Evolutionary conservation across 2,888 invertebrate species (phyloP), one percentile per base, ranked within the genome.

Genomic region (Pecten maximus): DNA sequence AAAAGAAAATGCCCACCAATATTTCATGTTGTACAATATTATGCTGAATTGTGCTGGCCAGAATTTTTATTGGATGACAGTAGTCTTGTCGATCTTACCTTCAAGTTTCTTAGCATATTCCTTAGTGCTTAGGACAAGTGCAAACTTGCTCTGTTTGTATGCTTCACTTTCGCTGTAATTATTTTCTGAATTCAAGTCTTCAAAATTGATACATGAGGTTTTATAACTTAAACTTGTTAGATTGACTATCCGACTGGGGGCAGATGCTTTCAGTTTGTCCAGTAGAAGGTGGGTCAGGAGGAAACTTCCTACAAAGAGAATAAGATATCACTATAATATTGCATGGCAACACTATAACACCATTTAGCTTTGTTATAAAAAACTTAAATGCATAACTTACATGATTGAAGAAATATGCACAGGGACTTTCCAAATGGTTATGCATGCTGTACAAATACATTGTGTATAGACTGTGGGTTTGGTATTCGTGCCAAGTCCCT

Each of bases 61-160:
- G n/a, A n/a, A n/a, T n/a, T n/a, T n/a, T n/a, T n/a, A n/a, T n/a
- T n/a, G n/a, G n/a, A n/a, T n/a, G n/a, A n/a, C n/a, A n/a, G n/a
- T n/a, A n/a, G n/a, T n/a, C n/a, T n/a, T 3, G 19, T 54, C 54
- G 23, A 23, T 92, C 93, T 90, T 93, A 96, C 97, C 96, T 94
- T 95, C 89, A 19, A 96, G 92, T 90, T 94, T 91, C 91, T 94
- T 94, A 8, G 95, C 94, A 44, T 96, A 93, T 89, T 96, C 96
- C 74, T 88, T 91, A 0, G 96, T 94, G 91, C 96, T 96, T 23
- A 96, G 91, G 3, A 96, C 91, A 91, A 95, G 95, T 8, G 96
- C 96, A 35, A 96, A 93, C 93, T 96, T 96, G 92, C 96, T 96
- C 91, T 96, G 96, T 60, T 93, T 93, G 92, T 97, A 97, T 10